A percentile compares a stretch with the other conserved stretches of the same genome.
phyloP scores from a whole-genome alignment of 1,140 invertebrate species.

The Laupala kohalensis region DNA sequence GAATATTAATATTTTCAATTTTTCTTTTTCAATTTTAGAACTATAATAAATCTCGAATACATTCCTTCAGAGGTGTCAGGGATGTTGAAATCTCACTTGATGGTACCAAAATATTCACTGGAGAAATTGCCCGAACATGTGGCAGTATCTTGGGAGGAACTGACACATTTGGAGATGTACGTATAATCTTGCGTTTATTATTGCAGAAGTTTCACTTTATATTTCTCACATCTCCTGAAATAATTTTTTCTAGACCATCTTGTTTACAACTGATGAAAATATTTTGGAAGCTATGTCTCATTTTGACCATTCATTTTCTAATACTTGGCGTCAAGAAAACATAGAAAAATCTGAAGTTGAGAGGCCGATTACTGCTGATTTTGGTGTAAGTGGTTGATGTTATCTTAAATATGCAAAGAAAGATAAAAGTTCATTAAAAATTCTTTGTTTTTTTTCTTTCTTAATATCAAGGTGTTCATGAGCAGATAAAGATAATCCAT shows the following conservation, averaged over 20 bases:
- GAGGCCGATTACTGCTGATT: constrained; percentile 40
- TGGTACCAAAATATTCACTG: constrained; percentile 51
- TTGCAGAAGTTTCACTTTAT: background rate
- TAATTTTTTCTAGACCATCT: constrained; percentile 61
- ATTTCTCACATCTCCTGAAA: too few relatives aligned
- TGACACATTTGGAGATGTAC: constrained; percentile 65
- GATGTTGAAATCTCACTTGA: constrained; percentile 58
- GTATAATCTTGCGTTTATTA: constrained; percentile 22
- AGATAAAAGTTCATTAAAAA: too few relatives aligned
- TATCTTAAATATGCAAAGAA: too few relatives aligned
- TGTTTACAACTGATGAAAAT: constrained; percentile 61
- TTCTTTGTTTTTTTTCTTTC: too few relatives aligned
- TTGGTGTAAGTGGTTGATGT: constrained; percentile 24
- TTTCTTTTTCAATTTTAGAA: constrained; percentile 42
- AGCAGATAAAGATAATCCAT: too few relatives aligned
- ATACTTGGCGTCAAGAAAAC: constrained; percentile 9
- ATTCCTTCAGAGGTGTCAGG: constrained; percentile 60
- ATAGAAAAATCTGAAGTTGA: constrained; percentile 21
- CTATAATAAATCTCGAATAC: constrained; percentile 74
- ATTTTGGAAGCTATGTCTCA: constrained; percentile 59
- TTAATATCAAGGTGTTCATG: too few relatives aligned
- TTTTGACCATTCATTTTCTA: constrained; percentile 53
- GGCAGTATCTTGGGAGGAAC: constrained; percentile 53
- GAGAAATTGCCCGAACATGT: constrained; percentile 65
- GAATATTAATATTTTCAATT: constrained; percentile 9